These are phyloP conservation scores for Dilophus febrilis DNA, from an alignment of 2,888 invertebrate genomes.

Conservation along the genomic window DNA sequence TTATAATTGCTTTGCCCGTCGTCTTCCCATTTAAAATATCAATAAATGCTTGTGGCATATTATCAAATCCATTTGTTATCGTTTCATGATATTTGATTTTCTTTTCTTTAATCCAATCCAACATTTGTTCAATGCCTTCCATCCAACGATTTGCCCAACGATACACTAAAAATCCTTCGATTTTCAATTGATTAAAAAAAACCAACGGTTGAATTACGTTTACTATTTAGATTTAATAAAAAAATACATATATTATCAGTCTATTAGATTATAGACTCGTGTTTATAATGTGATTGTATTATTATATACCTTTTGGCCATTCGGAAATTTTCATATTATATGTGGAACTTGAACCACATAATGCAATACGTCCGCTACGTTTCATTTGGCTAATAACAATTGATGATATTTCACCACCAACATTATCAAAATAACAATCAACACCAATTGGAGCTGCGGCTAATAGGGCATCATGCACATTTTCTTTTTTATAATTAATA, in stretches of 20 bases:
- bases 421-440: slow-evolving; percentile 31
- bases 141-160: slow-evolving; percentile 5
- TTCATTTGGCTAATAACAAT: slow-evolving; percentile 48
- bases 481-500: slow-evolving; percentile 45
- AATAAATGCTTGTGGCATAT: too few species aligned
- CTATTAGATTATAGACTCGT: too few species aligned
- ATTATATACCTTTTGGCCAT: slow-evolving; percentile 20
- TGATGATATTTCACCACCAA: slow-evolving; percentile 45
- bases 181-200: neutral
- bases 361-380: slow-evolving; percentile 42
- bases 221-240: too few species aligned
- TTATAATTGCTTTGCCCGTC: too few species aligned
- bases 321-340: slow-evolving; percentile 38
- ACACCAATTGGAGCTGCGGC: slow-evolving; percentile 48
- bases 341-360: slow-evolving; percentile 51
- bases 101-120: too few species aligned
- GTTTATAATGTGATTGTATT: too few species aligned
- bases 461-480: slow-evolving; percentile 31
- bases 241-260: too few species aligned
- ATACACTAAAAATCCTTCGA: slow-evolving; percentile 1
- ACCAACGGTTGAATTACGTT: slow-evolving; percentile 5
- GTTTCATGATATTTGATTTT: too few species aligned
- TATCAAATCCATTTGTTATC: too few species aligned
- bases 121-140: slow-evolving; percentile 6
- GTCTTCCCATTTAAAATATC: too few species aligned